These are phyloP conservation scores for Rhadinocentrus ornatus DNA, from an alignment of 2,797 vertebrate genomes.

Conservation along the genomic window DNA sequence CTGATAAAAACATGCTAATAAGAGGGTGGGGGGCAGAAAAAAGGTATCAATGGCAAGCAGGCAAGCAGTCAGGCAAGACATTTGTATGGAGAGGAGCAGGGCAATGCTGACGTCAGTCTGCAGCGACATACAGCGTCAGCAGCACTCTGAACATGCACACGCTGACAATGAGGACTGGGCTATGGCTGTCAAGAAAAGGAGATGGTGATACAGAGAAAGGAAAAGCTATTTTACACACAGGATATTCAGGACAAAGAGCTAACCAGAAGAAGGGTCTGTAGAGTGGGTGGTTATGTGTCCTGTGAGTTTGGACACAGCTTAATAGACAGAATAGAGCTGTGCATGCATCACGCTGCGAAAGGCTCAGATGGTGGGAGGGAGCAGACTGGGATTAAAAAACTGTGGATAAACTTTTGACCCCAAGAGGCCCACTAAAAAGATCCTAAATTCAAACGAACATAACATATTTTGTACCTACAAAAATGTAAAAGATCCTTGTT, in stretches of 20 bases:
- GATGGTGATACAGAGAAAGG: conserved; percentile 42
- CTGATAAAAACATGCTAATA: conserved; percentile 79
- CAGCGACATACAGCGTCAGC: conserved; percentile 71
- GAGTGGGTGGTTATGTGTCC: conserved; percentile 6
- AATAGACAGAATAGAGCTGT: conserved; percentile 27
- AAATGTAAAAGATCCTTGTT: neutral
- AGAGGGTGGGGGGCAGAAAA: conserved; percentile 54
- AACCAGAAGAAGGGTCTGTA: conserved; percentile 34
- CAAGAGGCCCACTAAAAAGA: conserved; percentile 11
- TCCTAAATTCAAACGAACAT: neutral
- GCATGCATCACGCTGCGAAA: conserved; percentile 27
- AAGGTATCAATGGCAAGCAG: conserved; percentile 68
- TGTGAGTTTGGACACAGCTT: conserved; percentile 23
- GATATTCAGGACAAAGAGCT: conserved; percentile 34
- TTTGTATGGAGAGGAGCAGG: conserved; percentile 73
- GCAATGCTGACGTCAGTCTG: conserved; percentile 75
- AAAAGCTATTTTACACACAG: conserved; percentile 19
- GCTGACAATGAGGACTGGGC: conserved; percentile 67
- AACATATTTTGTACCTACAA: neutral
- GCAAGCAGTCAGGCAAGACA: conserved; percentile 48
- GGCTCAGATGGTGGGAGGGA: conserved; percentile 36
- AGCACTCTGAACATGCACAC: conserved; percentile 59
- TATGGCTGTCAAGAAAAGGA: conserved; percentile 52
- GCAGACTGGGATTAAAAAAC: conserved; percentile 41
- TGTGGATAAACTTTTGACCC: conserved; percentile 59